phyloP scores from a whole-genome alignment of 2,888 invertebrate species.

The Artemia sp. region DNA sequence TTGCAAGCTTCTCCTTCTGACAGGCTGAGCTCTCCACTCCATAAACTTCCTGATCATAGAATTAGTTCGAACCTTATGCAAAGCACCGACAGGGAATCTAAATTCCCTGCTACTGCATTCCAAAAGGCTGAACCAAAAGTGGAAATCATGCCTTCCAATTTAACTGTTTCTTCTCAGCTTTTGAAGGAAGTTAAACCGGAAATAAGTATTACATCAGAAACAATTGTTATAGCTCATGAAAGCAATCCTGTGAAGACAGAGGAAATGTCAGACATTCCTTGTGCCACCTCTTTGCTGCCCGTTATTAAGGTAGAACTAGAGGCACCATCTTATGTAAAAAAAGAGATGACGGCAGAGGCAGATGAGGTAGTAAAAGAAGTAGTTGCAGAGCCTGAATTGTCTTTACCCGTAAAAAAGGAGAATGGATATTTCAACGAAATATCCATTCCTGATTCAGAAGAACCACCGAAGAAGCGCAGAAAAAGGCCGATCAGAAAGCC shows the following conservation, averaged over 20 bases:
- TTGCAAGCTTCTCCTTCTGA: too few species aligned
- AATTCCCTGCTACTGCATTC: too few species aligned
- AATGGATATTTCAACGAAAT: background rate
- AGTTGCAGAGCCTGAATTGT: conserved; percentile 15
- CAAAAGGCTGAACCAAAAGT: too few species aligned
- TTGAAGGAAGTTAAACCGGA: conserved; percentile 15
- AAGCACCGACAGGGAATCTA: too few species aligned
- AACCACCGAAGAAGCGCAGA: conserved; percentile 18
- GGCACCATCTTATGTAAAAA: conserved; percentile 14
- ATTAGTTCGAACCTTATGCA: too few species aligned
- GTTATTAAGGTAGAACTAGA: conserved; percentile 8
- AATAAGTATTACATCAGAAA: conserved; percentile 16
- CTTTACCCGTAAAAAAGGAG: conserved; percentile 1
- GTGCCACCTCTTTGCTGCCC: background rate
- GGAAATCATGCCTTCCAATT: too few species aligned
- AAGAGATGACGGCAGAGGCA: conserved; percentile 18
- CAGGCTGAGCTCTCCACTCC: too few species aligned
- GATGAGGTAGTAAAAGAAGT: conserved; percentile 20
- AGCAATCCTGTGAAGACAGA: conserved; percentile 2
- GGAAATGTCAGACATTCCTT: background rate
- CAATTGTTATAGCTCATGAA: too few species aligned
- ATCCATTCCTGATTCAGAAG: background rate
- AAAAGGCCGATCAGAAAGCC: conserved; percentile 14
- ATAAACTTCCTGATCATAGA: too few species aligned
- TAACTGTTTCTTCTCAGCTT: too few species aligned